phyloP scores from a whole-genome alignment of 2,113 vertebrate genomes.

The pig (Sus scrofa) region DNA sequence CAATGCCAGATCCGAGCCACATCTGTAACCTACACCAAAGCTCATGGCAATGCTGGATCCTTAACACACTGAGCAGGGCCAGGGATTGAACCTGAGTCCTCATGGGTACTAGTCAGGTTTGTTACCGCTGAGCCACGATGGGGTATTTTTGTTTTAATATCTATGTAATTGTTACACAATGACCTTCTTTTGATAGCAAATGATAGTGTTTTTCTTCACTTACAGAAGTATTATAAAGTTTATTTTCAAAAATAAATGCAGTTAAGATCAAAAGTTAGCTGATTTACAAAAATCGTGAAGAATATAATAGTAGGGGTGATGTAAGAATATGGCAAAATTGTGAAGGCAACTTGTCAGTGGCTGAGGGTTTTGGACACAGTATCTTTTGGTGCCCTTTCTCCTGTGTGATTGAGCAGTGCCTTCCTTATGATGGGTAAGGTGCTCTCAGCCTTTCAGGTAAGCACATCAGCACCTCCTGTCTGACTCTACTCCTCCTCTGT shows the following conservation, averaged over 20 bases:
- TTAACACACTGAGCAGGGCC: too few relatives aligned
- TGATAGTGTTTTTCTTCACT: background rate
- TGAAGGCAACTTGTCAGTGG: background rate
- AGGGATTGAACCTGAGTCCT: too few relatives aligned
- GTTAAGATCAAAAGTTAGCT: background rate
- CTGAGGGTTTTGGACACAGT: background rate
- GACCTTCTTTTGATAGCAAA: background rate
- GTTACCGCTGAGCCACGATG: too few relatives aligned
- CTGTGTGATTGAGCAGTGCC: too few relatives aligned
- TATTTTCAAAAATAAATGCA: background rate
- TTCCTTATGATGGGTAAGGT: fast-evolving
- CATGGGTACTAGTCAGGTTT: too few relatives aligned
- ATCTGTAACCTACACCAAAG: too few relatives aligned
- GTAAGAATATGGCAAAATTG: background rate
- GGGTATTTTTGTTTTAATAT: background rate
- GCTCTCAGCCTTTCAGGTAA: background rate
- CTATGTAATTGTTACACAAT: background rate
- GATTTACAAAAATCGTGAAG: conserved; percentile 3
- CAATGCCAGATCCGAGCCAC: too few relatives aligned
- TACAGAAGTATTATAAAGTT: background rate
- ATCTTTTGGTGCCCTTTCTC: background rate
- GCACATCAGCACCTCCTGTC: background rate
- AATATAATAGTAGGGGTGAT: background rate
- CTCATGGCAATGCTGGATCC: too few relatives aligned
- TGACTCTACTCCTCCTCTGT: background rate